Evolutionary conservation across 2,888 invertebrate genomes (phyloP), one percentile per base, ranked within the genome.

Genomic region (Lasioglossum oenotherae): DNA sequence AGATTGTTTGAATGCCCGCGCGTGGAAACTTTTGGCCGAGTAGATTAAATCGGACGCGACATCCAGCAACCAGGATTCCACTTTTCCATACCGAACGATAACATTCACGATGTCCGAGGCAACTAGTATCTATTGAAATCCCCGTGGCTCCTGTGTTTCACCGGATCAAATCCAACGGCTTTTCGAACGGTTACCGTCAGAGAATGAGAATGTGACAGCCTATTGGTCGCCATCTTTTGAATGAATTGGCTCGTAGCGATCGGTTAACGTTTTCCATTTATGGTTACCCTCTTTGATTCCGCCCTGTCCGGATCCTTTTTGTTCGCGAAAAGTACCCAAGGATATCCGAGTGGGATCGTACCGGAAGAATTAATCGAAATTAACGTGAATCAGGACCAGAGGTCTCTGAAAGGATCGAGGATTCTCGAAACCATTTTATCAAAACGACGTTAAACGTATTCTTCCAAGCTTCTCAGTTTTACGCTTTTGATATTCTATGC

Each of bases 141-240:
- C 89, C 74, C 87, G 84, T 81, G 85, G 81, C 85, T 84, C 72
- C 80, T 81, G 87, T 64, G 53, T 90, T 88, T 87, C 89, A 87
- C 85, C 78, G 87, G 85, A 87, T 89, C 87, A 80, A 82, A 89
- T 89, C 84, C 87, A 86, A 84, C 86, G 87, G 85, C 87, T 87
- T 90, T 85, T 85, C 84, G 84, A 82, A 84, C 80, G 82, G 86
- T 87, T 81, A 79, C 84, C 80, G 80, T 57, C 44, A 64, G 71
- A 74, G 78, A 85, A 87, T 79, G 84, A 74, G 81, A 83, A 87
- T 75, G 82, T 78, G 90, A 83, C 91, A 80, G 87, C 57, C 91
- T 78, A 85, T 85, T 89, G 89, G 81, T 80, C 80, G 78, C 8
- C 69, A 72, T 75, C 46, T 78, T 87, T 86, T 73, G 78, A 82